phyloP scores from a whole-genome alignment of 2,113 vertebrate species.

The Catagonus wagneri region DNA sequence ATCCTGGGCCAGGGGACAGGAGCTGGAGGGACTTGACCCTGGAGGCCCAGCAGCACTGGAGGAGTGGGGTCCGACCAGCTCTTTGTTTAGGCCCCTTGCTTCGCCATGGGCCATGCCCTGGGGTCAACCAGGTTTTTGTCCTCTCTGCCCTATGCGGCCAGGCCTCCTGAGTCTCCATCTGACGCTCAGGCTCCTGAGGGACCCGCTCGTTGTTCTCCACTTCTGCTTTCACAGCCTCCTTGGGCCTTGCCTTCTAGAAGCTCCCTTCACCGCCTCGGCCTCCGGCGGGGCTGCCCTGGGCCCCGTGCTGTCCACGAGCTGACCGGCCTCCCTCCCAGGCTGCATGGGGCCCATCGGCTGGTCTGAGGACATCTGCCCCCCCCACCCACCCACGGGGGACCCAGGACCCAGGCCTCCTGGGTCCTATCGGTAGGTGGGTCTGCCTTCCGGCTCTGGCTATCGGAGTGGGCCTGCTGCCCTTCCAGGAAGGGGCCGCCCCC shows the following conservation, averaged over 20 bases:
- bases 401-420: not conserved
- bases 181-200: not conserved
- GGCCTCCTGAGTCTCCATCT: not conserved
- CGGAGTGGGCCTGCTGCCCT: not conserved
- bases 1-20: too few relatives aligned
- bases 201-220: not conserved
- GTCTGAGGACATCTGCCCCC: not conserved
- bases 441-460: constrained; percentile 37
- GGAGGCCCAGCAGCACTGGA: not conserved
- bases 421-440: fast-evolving
- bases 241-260: not conserved
- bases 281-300: not conserved
- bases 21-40: not conserved
- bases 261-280: not conserved
- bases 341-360: fast-evolving
- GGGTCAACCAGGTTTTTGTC: not conserved
- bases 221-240: constrained; percentile 58
- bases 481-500: constrained; percentile 44
- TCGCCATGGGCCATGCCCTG: fast-evolving
- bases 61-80: not conserved
- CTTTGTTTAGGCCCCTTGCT: too few relatives aligned
- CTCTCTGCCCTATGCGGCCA: not conserved
- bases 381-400: not conserved
- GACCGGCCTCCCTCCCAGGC: not conserved
- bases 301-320: fast-evolving